These are phyloP conservation scores for Ceuthmochares aereus DNA, from an alignment of 2,113 vertebrate genomes.

Conservation along the genomic window DNA sequence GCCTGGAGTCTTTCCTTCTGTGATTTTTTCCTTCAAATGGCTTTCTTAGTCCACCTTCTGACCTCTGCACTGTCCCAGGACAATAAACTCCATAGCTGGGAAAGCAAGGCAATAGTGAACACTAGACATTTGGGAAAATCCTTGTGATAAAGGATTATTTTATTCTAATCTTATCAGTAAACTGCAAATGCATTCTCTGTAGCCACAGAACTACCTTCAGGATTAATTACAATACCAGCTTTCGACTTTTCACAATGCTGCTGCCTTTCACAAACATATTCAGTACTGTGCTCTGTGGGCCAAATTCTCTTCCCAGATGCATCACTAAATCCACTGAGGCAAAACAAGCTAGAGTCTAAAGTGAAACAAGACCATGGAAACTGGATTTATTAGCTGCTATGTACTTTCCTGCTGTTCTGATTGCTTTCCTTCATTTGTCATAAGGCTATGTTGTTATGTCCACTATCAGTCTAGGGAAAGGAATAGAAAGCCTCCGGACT, in stretches of 20 bases:
- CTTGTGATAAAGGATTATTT: neutral
- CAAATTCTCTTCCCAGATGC: neutral
- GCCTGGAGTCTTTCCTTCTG: neutral
- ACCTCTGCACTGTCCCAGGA: neutral
- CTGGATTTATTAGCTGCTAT: neutral
- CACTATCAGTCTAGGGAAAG: neutral
- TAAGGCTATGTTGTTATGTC: neutral
- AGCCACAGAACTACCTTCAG: neutral
- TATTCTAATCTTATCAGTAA: slow-evolving; percentile 7
- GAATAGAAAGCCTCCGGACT: neutral
- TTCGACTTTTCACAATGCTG: slow-evolving; percentile 1
- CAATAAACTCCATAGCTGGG: neutral
- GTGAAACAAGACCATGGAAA: neutral
- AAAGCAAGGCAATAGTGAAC: neutral
- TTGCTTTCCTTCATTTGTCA: neutral
- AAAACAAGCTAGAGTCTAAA: neutral
- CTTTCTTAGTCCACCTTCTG: neutral
- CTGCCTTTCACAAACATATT: neutral
- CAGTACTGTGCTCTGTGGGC: neutral
- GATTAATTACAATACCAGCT: slow-evolving; percentile 30
- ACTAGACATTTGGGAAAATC: neutral
- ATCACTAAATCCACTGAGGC: neutral
- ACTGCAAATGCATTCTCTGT: neutral
- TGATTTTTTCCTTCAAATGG: neutral
- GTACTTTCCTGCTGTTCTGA: neutral